A percentile compares a stretch with the other conserved stretches of the same genome.
phyloP scores from a whole-genome alignment of 2,888 invertebrate genomes.

The Neuroscelio doddi region DNA sequence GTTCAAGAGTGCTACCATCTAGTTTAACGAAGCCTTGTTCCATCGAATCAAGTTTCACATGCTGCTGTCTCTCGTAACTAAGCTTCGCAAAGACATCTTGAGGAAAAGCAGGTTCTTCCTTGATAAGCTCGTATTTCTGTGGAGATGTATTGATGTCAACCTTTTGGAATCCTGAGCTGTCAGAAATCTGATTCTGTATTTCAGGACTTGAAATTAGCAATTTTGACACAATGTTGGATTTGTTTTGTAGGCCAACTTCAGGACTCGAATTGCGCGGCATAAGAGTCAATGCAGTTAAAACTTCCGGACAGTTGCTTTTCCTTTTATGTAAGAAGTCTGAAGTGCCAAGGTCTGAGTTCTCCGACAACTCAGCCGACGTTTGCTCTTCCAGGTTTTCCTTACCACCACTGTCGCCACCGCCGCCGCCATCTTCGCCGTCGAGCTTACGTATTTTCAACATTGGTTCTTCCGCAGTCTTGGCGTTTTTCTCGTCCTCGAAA shows the following conservation, averaged over 20 bases:
- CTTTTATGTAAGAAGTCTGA: slow-evolving; percentile 62
- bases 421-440: slow-evolving; percentile 54
- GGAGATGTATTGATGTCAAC: slow-evolving; percentile 58
- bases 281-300: slow-evolving; percentile 65
- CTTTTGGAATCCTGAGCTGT: slow-evolving; percentile 65
- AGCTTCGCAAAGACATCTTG: slow-evolving; percentile 51
- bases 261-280: slow-evolving; percentile 62
- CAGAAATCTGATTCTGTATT: slow-evolving; percentile 63
- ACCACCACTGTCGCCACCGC: slow-evolving; percentile 55
- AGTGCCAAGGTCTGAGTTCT: slow-evolving; percentile 61
- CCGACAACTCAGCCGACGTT: slow-evolving; percentile 60
- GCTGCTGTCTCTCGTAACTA: slow-evolving; percentile 56
- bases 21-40: slow-evolving; percentile 59
- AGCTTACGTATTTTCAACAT: slow-evolving; percentile 58
- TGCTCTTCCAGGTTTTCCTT: slow-evolving; percentile 63
- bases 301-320: slow-evolving; percentile 65
- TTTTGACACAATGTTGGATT: slow-evolving; percentile 55
- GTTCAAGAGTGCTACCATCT: too few relatives aligned
- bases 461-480: slow-evolving; percentile 52
- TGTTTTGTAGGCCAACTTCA: slow-evolving; percentile 34
- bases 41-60: slow-evolving; percentile 57
- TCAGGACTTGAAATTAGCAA: slow-evolving; percentile 64
- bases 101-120: slow-evolving; percentile 27
- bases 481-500: slow-evolving; percentile 47
- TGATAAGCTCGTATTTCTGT: slow-evolving; percentile 42